phyloP scores from a whole-genome alignment of 1,140 invertebrate genomes.

The Planococcus citri region DNA sequence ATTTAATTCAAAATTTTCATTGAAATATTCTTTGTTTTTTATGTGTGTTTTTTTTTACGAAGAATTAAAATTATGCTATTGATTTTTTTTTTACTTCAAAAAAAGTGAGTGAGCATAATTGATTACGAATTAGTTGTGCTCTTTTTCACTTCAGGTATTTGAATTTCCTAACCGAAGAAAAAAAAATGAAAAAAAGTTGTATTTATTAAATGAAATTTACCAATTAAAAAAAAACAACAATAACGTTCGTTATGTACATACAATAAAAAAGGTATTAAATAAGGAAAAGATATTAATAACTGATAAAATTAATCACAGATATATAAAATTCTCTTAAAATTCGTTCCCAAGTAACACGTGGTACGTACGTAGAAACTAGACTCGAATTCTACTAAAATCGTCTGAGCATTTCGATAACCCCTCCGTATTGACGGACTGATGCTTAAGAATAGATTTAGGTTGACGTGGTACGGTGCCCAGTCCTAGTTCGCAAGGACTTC shows the following conservation, averaged over 20 bases:
- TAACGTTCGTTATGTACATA: conserved; percentile 14
- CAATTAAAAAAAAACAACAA: conserved; percentile 20
- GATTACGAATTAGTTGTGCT: too few species aligned
- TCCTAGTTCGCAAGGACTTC: conserved; percentile 3
- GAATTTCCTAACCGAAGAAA: not conserved
- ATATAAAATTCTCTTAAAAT: not conserved
- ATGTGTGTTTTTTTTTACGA: too few species aligned
- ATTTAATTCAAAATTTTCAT: too few species aligned
- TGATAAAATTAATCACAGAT: conserved; percentile 20
- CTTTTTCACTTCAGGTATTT: too few species aligned
- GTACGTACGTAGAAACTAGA: not conserved
- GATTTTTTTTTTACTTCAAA: too few species aligned
- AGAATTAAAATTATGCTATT: too few species aligned
- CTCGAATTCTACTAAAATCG: conserved; percentile 14
- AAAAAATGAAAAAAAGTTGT: not conserved
- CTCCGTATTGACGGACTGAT: conserved; percentile 11
- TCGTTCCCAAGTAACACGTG: not conserved
- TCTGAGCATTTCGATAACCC: conserved; percentile 2
- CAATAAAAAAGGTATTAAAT: not conserved
- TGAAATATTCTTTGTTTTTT: too few species aligned
- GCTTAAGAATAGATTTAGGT: conserved; percentile 7
- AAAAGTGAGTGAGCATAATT: too few species aligned
- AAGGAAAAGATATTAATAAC: conserved; percentile 11
- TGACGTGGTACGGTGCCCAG: not conserved
- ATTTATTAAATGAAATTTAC: not conserved